Evolutionary conservation across 1,140 invertebrate species (phyloP).

Genomic region (Teleopsis dalmanni): DNA sequence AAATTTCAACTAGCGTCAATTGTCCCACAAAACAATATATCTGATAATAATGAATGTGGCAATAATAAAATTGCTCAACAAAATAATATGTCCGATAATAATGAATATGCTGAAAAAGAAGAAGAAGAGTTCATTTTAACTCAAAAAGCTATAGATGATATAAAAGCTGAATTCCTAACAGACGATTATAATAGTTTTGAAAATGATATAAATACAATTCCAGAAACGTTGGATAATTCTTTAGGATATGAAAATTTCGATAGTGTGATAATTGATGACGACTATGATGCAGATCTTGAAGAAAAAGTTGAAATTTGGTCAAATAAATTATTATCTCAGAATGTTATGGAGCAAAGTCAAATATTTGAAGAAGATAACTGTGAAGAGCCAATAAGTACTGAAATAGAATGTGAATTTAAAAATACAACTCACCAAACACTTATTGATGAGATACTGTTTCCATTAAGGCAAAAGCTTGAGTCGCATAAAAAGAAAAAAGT

Average conservation of each 20-base stretch:
- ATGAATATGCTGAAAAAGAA: background rate
- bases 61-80: background rate
- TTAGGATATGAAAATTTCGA: conserved; percentile 8
- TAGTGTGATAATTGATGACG: conserved; percentile 9
- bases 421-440: too few species aligned
- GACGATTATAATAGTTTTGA: conserved; percentile 9
- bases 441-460: too few species aligned
- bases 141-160: conserved; percentile 18
- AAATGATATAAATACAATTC: background rate
- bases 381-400: too few species aligned
- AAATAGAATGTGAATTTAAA: too few species aligned
- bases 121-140: conserved; percentile 3
- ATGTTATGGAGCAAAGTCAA: too few species aligned
- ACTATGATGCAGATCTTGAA: conserved; percentile 24
- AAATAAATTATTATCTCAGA: conserved; percentile 23
- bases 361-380: too few species aligned
- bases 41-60: background rate
- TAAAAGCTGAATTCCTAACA: conserved; percentile 30
- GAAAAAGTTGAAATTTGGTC: conserved; percentile 31
- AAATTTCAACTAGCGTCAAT: background rate
- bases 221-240: background rate
- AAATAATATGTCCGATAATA: background rate
- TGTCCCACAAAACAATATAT: conserved; percentile 12
- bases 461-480: too few species aligned
- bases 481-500: too few species aligned